These are phyloP conservation scores for Pygoscelis antarcticus DNA, from an alignment of 2,113 vertebrate species.

Conservation along the genomic window DNA sequence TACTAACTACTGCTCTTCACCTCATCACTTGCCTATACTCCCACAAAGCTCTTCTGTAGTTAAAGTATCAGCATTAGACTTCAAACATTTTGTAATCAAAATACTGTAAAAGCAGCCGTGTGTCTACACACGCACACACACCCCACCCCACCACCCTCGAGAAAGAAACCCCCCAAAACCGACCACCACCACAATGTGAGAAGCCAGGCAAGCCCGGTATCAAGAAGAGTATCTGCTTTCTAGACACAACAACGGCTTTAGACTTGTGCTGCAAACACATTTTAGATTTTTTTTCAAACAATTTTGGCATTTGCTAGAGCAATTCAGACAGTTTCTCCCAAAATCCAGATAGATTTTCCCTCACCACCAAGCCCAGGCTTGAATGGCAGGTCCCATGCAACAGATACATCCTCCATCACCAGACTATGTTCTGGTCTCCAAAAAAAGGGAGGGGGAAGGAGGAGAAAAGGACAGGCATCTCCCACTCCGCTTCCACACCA, in stretches of 20 bases:
- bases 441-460: not conserved
- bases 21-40: not conserved
- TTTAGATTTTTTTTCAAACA: not conserved
- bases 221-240: slow-evolving; percentile 3
- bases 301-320: not conserved
- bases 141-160: not conserved
- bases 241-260: not conserved
- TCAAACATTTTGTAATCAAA: not conserved
- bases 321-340: not conserved
- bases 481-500: not conserved
- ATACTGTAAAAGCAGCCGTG: not conserved
- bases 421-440: not conserved
- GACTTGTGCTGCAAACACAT: not conserved
- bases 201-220: not conserved
- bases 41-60: not conserved
- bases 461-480: not conserved
- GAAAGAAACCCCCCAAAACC: not conserved
- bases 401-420: slow-evolving; percentile 31
- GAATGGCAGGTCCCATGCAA: not conserved
- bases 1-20: not conserved
- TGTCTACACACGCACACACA: not conserved
- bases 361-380: not conserved
- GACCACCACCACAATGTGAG: not conserved
- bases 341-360: not conserved
- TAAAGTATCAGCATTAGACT: not conserved